Evolutionary conservation across 1,140 invertebrate genomes (phyloP), one percentile per base, ranked within the genome.

Genomic region (Drosophila jambulina): DNA sequence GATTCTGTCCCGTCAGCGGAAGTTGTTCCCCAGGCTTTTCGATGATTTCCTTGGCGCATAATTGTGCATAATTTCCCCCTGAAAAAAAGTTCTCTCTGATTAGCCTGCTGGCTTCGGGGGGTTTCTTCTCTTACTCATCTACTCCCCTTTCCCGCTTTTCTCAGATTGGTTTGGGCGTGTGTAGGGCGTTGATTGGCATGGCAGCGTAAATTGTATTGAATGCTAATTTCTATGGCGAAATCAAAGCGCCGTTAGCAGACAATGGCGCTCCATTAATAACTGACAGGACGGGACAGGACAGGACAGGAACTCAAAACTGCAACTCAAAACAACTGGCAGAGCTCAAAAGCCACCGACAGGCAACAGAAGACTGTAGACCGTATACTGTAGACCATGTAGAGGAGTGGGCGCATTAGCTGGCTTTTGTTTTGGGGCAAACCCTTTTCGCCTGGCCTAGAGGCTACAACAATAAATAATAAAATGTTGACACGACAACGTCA

Each of bases 401-500:
- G 82, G 78, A 90, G 86, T 90, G 86, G 85, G 85, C 85, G 85
- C 81, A 88, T 90, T 85, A 79, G 84, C 68, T 74, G 77, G 69
- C 85, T 90, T 86, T 88, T 88, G 83, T 90, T 90, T 88, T 90
- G 74, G 80, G 85, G 82, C 84, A 88, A 88, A 80, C 81, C 86
- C 85, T 90, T 85, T 90, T 71, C 71, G 71, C 71, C 61, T 51
- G 38, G 60, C 71, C 71, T 65, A 75, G 61, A 65, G 72, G 61
- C 51, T 32, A 59, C 59, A 76, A 92, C 79, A 88, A 92, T 92
- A 92, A 92, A 92, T 91, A 92, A 92, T 91, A 80, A 82, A 92
- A 92, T 80, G 91, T 86, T 92, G 91, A 92, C 91, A 92, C 87
- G 91, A 92, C 91, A 80, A 91, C 91, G 91, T 92, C 91, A 92